These are phyloP conservation scores for Rhopalosiphum nymphaeae DNA, from an alignment of 2,888 invertebrate genomes.

Conservation along the genomic window DNA sequence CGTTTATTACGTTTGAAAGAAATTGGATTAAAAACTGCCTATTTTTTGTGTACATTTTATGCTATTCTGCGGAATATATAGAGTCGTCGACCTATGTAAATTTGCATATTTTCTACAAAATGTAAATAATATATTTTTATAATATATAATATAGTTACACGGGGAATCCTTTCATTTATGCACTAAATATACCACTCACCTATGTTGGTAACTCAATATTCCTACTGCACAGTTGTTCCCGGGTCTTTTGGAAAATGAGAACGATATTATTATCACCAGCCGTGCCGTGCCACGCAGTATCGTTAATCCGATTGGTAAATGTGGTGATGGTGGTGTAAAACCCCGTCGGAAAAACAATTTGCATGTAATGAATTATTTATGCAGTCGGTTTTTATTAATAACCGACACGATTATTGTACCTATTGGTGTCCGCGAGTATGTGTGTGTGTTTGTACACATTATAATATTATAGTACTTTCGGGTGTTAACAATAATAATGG, in stretches of 20 bases:
- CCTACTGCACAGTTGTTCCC: not conserved
- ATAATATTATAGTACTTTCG: conserved; percentile 9
- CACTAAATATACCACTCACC: not conserved
- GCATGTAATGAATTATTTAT: not conserved
- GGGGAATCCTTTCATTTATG: not conserved
- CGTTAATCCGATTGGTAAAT: not conserved
- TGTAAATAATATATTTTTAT: conserved; percentile 8
- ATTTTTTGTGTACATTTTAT: not conserved
- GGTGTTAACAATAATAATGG: not conserved
- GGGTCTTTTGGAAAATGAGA: not conserved
- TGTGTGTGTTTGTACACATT: not conserved
- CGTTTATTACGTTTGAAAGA: not conserved
- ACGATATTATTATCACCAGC: not conserved
- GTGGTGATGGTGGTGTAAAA: not conserved
- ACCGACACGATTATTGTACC: not conserved
- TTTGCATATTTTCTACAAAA: not conserved
- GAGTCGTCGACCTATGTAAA: not conserved
- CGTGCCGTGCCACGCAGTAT: not conserved
- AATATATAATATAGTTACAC: not conserved
- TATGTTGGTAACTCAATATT: not conserved
- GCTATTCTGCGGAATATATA: not conserved
- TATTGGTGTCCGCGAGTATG: not conserved
- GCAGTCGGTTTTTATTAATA: not conserved
- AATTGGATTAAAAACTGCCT: not conserved
- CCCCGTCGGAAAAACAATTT: conserved; percentile 18